A percentile compares a stretch with the other conserved stretches of the same genome.
Conservation (phyloP, 2,888 invertebrate species). For the Cosmorhoe ocellata region DNA sequence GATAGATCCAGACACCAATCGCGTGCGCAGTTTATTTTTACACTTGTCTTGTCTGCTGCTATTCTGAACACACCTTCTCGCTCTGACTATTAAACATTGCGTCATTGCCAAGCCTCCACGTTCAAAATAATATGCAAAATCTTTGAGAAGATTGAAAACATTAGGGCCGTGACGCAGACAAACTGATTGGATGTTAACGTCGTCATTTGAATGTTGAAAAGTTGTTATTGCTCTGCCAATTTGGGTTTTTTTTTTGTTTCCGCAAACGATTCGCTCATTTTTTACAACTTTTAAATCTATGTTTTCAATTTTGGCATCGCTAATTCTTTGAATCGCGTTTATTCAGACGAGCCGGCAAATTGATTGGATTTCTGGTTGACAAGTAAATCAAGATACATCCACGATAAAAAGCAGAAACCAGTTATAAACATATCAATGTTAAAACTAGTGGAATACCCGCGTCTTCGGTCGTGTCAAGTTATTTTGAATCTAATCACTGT, state of each 20-base stretch:
- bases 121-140: slow-evolving; percentile 13
- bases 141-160: neutral
- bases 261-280: neutral
- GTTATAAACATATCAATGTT: too few species aligned
- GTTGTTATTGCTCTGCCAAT: slow-evolving; percentile 7
- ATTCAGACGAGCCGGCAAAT: too few species aligned
- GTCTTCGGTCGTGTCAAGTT: too few species aligned
- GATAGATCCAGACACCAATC: slow-evolving; percentile 18
- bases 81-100: slow-evolving; percentile 31
- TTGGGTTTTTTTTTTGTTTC: neutral
- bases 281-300: neutral
- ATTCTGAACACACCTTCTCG: slow-evolving; percentile 53
- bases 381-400: neutral
- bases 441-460: too few species aligned
- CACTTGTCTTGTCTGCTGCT: too few species aligned
- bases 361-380: too few species aligned
- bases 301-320: neutral
- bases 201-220: slow-evolving; percentile 3
- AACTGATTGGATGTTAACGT: neutral
- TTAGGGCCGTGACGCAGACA: slow-evolving; percentile 1
- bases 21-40: slow-evolving; percentile 50
- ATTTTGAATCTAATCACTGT: too few species aligned
- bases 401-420: too few species aligned
- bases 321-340: slow-evolving; percentile 2
- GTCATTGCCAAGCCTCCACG: slow-evolving; percentile 64